phyloP scores from a whole-genome alignment of 2,888 invertebrate species.

The Nasonovia ribisnigri region DNA sequence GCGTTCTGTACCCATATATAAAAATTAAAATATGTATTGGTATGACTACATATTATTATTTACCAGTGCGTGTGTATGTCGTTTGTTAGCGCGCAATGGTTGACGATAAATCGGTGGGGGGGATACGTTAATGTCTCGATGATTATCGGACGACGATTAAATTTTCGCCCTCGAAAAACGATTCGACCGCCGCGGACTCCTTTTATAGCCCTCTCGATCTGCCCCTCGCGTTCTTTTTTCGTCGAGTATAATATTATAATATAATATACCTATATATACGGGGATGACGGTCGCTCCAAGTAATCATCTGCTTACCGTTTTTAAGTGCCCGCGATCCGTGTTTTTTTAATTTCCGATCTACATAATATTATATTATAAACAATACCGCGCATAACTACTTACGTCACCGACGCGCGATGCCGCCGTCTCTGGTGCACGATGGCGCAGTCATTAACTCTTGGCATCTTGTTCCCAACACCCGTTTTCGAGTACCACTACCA shows the following conservation, averaged over 20 bases:
- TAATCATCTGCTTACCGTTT: background rate
- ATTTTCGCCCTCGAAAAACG: background rate
- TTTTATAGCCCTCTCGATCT: background rate
- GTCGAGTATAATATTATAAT: background rate
- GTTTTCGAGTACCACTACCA: background rate
- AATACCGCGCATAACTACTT: background rate
- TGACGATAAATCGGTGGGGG: background rate
- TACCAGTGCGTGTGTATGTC: background rate
- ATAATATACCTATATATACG: background rate
- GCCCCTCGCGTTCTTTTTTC: background rate
- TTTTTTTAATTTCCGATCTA: background rate
- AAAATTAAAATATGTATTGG: background rate
- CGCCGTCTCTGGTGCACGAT: background rate
- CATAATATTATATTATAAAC: slow-evolving; percentile 1
- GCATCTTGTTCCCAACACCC: background rate
- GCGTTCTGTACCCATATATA: background rate
- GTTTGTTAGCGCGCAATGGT: background rate
- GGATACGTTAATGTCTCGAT: background rate
- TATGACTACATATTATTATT: background rate
- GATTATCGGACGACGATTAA: background rate
- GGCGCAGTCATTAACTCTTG: background rate
- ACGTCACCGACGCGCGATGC: background rate
- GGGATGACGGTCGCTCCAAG: background rate
- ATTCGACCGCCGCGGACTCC: background rate
- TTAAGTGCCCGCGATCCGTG: background rate